Base-by-base conservation (phyloP, 2,888 invertebrate genomes). In the Melanostoma mellinum region DNA sequence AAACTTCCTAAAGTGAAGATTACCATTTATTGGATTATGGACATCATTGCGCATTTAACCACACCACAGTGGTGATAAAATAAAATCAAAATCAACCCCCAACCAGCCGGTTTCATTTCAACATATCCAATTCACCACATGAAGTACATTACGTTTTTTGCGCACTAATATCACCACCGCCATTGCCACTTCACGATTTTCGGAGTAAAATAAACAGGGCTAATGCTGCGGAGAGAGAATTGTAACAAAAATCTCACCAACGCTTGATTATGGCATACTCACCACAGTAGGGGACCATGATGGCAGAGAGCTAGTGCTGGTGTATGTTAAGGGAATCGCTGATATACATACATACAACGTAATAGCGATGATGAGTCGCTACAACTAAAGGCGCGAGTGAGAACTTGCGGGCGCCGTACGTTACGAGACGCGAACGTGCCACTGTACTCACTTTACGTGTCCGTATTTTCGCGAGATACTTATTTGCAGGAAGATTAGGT, bases 371-470 rank as follows among this genome's bases (percentile, higher is more conserved):
- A 67, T 60, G 60, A 52, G 58, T 60, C 44, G 40, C 65, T 55
- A n/a, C 56, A 36, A 2, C 35, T 72, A 63, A 74, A 63, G 38
- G 61, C 61, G 72, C 81, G 78, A 79, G 79, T 79, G 79, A 84
- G 65, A 79, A 84, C 48, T 78, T 78, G 82, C 67, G 79, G 79
- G 84, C 79, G 84, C 84, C 78, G 78, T 84, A 84, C 78, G 74
- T 79, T 84, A 71, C 84, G 79, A 84, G 79, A 79, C 71, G 67
- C 84, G 74, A 84, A 84, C 84, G 84, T 84, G 84, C 79, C 84
- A 71, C 74, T 79, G 71, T 75, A 79, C 84, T 84, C 84, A 84
- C 84, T 84, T 84, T 74, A 84, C 79, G 84, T 84, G 84, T 84
- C 60, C 71, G 84, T 79, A 84, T 79, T 79, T 84, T 84, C 79